Evolutionary conservation across 2,797 vertebrate genomes (phyloP), one percentile per base, ranked within the genome.

Genomic region (Cossypha polioptera): DNA sequence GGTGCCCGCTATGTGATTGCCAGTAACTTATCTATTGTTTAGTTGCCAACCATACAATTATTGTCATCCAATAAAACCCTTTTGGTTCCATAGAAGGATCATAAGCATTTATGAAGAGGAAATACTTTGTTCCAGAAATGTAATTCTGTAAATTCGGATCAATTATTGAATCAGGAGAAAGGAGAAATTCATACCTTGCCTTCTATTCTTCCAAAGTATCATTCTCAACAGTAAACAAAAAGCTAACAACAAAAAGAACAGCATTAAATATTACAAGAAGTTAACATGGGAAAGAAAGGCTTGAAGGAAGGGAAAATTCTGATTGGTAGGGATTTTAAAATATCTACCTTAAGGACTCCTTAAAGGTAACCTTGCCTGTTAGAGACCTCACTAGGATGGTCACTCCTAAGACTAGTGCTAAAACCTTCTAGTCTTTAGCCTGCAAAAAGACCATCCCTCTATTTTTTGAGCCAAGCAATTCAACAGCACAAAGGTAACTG

Each of bases 401-500:
- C 65, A 40, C 19, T 72, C 10, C 10, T 16, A 47, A n/a, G 31
- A 54, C 14, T 38, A 36, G 36, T 36, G 36, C 36, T 36, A 92
- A 66, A 95, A 59, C 22, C 14, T 91, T 62, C 81, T 35, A 90
- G 36, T 71, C 57, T 86, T 91, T 48, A 89, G 62, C 75, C 54
- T 77, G 10, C 6, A 88, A 91, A 87, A 8, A 57, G 48, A 63
- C 12, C 22, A 40, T 10, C 13, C 2, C 10, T 6, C 1, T 54
- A 51, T 85, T 92, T 86, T 94, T 91, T 59, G 59, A 96, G 85
- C 86, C 58, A 95, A 95, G 65, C 29, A 86, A 79, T 81, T 58
- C 90, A 68, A 91, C 66, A 96, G 75, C 33, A 84, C 61, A 68
- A 87, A 95, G 67, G 42, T 87, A 95, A 62, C 54, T 84, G 82